Evolutionary conservation across 2,797 vertebrate genomes (phyloP), one percentile per base, ranked within the genome.

Genomic region (Anas flavirostris): DNA sequence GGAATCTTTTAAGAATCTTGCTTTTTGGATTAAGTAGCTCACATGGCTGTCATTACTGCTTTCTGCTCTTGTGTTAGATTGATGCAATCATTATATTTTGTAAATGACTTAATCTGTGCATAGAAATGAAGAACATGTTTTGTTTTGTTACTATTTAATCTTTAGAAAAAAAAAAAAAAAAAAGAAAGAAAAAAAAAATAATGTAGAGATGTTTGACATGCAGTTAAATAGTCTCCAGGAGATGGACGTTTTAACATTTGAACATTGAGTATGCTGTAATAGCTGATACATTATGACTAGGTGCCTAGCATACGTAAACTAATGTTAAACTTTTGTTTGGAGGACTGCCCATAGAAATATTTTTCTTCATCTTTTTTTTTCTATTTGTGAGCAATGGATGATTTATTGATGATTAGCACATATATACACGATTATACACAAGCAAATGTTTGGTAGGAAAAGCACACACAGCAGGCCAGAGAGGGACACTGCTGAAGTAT

Each of bases 11-110:
- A 15, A 16, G 55, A 82, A 63, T 92, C 91, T 96, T 97, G 97
- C 96, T 97, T 96, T 96, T 94, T 97, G 97, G 97, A 97, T 89
- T 76, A 63, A 33, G 35, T 81, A 90, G 94, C 86, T 95, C 89
- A 66, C 90, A 26, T 95, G 95, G 94, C 96, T 95, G 96, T 93
- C 93, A 92, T 82, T 93, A 82, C 97, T 94, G 97, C 97, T 96
- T 94, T 78, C 86, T 86, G 72, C 76, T 97, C 95, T 94, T 91
- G 39, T 95, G 77, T 86, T 64, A 64, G 72, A 59, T 73, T 50
- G 39, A 82, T 39, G 31, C 82, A 13, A 78, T 10, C 68, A 4
- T 86, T 88, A 7, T 74, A 58, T 62, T 77, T 29, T 80, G 83
- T 85, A 70, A 10, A 28, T 62, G 70, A 77, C 68, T 59, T 56